These are phyloP conservation scores for Gnatocerus cornutus DNA, from an alignment of 2,888 invertebrate genomes.

Conservation along the genomic window DNA sequence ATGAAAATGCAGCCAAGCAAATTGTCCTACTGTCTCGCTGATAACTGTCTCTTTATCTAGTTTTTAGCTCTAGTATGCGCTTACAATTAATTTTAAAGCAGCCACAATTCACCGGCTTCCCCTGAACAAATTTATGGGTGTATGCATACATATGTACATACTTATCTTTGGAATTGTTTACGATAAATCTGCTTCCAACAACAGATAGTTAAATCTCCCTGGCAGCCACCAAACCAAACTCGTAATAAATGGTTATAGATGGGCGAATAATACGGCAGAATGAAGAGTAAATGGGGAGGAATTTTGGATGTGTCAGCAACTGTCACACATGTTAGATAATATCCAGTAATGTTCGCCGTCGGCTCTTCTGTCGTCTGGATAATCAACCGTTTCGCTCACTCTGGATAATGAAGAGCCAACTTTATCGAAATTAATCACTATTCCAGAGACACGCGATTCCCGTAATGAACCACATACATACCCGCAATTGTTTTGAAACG, in stretches of 20 bases:
- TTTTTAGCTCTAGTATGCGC: not conserved
- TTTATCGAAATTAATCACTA: slow-evolving; percentile 58
- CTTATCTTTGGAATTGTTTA: not conserved
- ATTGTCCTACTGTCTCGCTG: too few relatives aligned
- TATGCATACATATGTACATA: not conserved
- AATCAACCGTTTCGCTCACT: slow-evolving; percentile 57
- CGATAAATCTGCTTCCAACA: slow-evolving; percentile 1
- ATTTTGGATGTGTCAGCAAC: slow-evolving; percentile 61
- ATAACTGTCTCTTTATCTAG: too few relatives aligned
- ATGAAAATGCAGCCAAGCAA: not conserved
- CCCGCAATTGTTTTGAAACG: slow-evolving; percentile 37
- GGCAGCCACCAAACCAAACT: slow-evolving; percentile 3
- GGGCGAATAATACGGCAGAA: slow-evolving; percentile 48
- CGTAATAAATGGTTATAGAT: slow-evolving; percentile 21
- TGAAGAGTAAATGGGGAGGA: slow-evolving; percentile 57
- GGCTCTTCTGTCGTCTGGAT: slow-evolving; percentile 55
- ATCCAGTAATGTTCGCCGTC: slow-evolving; percentile 57
- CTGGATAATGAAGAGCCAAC: slow-evolving; percentile 56
- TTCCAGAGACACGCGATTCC: slow-evolving; percentile 46
- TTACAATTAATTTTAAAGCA: too few relatives aligned
- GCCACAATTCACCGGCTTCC: too few relatives aligned
- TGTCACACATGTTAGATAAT: slow-evolving; percentile 60
- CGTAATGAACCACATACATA: slow-evolving; percentile 46
- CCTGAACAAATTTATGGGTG: not conserved
- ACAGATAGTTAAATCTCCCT: not conserved